These are phyloP conservation scores for Gymnosoma rotundatum DNA, from an alignment of 2,888 invertebrate species.

Conservation along the genomic window DNA sequence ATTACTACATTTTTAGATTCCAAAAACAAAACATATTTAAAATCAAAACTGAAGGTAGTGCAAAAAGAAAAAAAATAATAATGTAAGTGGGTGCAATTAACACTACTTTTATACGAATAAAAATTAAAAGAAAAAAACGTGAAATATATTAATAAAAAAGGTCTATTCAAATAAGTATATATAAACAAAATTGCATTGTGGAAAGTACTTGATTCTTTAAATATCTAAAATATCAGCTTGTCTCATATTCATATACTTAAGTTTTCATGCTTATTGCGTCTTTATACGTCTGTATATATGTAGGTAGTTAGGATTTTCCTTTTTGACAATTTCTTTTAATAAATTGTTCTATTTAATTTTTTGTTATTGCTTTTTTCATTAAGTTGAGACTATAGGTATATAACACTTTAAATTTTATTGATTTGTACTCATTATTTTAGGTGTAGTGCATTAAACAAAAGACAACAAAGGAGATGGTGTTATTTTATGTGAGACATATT, in stretches of 20 bases:
- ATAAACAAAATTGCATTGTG: not conserved
- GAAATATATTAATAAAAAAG: not conserved
- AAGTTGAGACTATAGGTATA: no score
- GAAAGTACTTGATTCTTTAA: slow-evolving; percentile 31
- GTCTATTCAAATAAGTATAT: not conserved
- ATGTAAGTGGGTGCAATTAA: slow-evolving; percentile 15
- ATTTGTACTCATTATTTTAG: slow-evolving; percentile 23
- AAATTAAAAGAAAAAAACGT: not conserved
- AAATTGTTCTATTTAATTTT: not conserved
- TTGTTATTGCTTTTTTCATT: slow-evolving; percentile 2
- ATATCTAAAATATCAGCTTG: not conserved
- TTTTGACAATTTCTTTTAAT: not conserved
- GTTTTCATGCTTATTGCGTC: slow-evolving; percentile 30
- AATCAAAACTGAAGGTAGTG: not conserved
- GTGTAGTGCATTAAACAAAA: not conserved
- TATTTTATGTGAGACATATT: not conserved
- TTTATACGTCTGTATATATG: no score
- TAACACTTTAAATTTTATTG: slow-evolving; percentile 17
- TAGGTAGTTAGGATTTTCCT: no score
- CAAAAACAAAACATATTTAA: slow-evolving; percentile 2
- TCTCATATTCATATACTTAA: not conserved
- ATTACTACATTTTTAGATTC: slow-evolving; percentile 23
- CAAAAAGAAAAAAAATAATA: not conserved
- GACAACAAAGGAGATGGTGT: not conserved
- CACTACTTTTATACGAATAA: not conserved